phyloP scores from a whole-genome alignment of 2,113 vertebrate species.

The Speoplatyrhinus poulsoni region DNA sequence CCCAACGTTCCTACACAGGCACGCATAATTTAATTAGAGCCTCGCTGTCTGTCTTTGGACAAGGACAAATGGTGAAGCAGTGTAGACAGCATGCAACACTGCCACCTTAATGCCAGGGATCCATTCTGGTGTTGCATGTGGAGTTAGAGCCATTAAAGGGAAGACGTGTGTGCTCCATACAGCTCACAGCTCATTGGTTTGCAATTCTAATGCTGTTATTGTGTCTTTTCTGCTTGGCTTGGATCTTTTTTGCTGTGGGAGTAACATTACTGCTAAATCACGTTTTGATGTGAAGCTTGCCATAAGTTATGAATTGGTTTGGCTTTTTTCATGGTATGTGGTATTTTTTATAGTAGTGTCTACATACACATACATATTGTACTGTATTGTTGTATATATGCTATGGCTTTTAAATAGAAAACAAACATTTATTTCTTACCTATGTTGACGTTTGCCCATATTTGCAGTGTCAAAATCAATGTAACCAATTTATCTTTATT shows the following conservation, averaged over 20 bases:
- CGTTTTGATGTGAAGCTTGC: constrained; percentile 69
- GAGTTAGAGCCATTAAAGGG: constrained; percentile 87
- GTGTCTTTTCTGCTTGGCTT: constrained; percentile 44
- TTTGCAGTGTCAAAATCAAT: not conserved
- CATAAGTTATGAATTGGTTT: constrained; percentile 61
- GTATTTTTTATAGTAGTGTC: too few species aligned
- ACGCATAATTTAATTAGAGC: constrained; percentile 82
- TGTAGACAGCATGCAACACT: constrained; percentile 85
- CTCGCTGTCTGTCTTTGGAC: constrained; percentile 82
- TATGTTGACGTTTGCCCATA: too few species aligned
- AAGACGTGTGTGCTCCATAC: constrained; percentile 77
- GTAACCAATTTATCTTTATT: constrained; percentile 47
- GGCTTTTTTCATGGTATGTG: too few species aligned
- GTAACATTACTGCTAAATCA: constrained; percentile 68
- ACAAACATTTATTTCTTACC: too few species aligned
- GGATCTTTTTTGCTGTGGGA: constrained; percentile 41
- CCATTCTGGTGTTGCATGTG: constrained; percentile 87
- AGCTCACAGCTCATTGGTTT: constrained; percentile 90
- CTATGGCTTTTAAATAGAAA: too few species aligned
- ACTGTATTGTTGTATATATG: too few species aligned
- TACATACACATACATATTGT: too few species aligned
- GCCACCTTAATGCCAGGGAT: constrained; percentile 89
- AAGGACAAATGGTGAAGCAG: constrained; percentile 90
- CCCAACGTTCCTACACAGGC: constrained; percentile 50
- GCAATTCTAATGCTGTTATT: constrained; percentile 88